phyloP scores from a whole-genome alignment of 2,797 vertebrate genomes.

The Spea hammondii region DNA sequence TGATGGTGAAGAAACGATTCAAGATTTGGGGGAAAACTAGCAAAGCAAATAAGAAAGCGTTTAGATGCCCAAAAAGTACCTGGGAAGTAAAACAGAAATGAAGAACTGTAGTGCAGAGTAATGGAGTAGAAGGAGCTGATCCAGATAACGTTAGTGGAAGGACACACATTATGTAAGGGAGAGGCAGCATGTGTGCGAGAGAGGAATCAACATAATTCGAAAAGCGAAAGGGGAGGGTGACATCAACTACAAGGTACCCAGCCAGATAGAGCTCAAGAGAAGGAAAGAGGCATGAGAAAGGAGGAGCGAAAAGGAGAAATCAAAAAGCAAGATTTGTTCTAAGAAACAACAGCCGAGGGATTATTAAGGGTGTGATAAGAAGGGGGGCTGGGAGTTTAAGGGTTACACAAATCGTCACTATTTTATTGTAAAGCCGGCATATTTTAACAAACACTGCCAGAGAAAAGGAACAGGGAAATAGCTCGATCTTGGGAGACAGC shows the following conservation, averaged over 20 bases:
- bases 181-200: background rate
- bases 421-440: background rate
- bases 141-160: constrained; percentile 1
- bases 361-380: background rate
- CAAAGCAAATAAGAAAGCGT: background rate
- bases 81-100: background rate
- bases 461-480: background rate
- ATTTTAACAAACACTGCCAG: constrained; percentile 1
- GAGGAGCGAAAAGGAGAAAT: constrained; percentile 38
- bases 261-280: constrained; percentile 1
- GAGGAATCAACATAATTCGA: constrained; percentile 31
- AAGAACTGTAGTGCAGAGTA: background rate
- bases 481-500: constrained; percentile 21
- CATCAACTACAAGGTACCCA: constrained; percentile 25
- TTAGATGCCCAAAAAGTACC: background rate
- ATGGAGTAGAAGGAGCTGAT: background rate
- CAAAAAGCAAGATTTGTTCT: constrained; percentile 28
- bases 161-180: constrained; percentile 28
- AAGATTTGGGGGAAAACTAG: background rate
- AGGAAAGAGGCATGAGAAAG: constrained; percentile 26
- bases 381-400: constrained; percentile 8
- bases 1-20: background rate
- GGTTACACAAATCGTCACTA: background rate
- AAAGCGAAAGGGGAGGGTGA: constrained; percentile 27
- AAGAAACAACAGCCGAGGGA: constrained; percentile 18